A percentile compares a stretch with the other conserved stretches of the same genome.
These are phyloP conservation scores for Paracentrotus lividus DNA, from an alignment of 53 echinoderm and acorn worm species.

Conservation along the genomic window DNA sequence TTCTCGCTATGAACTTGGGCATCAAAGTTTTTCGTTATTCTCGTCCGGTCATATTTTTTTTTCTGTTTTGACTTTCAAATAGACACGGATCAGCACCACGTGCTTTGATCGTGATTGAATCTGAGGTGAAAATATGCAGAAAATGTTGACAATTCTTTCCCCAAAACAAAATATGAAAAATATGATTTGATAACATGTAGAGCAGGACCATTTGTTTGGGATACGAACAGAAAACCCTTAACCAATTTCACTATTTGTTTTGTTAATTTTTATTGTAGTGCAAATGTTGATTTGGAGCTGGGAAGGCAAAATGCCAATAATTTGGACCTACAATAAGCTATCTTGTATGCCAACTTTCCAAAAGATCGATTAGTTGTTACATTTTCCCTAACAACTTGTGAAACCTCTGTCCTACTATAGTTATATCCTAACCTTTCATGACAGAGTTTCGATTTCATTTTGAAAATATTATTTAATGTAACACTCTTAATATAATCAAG, in stretches of 20 bases:
- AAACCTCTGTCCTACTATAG: background rate
- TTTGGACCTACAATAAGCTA: too few relatives aligned
- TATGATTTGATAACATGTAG: background rate
- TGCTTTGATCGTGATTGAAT: background rate
- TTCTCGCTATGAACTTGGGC: background rate
- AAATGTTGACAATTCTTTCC: background rate
- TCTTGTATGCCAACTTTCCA: too few relatives aligned
- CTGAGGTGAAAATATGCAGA: background rate
- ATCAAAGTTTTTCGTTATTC: background rate
- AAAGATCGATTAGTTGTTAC: too few relatives aligned
- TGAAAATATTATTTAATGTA: background rate
- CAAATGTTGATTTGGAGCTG: too few relatives aligned
- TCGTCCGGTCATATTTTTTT: background rate
- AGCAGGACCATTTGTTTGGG: background rate
- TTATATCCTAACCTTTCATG: background rate
- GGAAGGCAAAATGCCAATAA: too few relatives aligned
- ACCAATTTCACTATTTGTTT: too few relatives aligned
- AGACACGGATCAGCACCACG: conserved; percentile 2
- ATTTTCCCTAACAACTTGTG: too few relatives aligned
- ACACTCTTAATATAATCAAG: background rate
- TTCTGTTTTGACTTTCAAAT: conserved; percentile 30
- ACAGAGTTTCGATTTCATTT: background rate
- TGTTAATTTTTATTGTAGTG: too few relatives aligned
- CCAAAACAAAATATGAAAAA: background rate
- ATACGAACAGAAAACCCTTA: background rate